phyloP scores from a whole-genome alignment of 2,113 vertebrate species.

The Megaceryle torquata region DNA sequence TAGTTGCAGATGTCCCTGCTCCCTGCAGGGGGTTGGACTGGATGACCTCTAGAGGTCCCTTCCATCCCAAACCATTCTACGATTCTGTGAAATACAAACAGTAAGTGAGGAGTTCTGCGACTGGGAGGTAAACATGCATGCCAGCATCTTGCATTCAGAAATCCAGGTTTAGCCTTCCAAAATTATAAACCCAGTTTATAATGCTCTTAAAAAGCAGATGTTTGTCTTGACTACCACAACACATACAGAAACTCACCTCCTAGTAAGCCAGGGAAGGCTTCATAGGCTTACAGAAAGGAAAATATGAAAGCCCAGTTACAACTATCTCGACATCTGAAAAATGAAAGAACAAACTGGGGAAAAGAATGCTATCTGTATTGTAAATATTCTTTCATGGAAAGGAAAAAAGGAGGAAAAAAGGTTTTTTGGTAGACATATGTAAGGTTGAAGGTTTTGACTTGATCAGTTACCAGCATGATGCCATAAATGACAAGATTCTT shows the following conservation, averaged over 20 bases:
- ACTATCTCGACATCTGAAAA: not conserved
- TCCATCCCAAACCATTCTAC: too few species aligned
- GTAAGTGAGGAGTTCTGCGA: too few species aligned
- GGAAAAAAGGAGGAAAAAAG: not conserved
- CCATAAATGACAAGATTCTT: not conserved
- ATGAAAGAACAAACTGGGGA: not conserved
- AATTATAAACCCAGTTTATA: not conserved
- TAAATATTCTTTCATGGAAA: not conserved
- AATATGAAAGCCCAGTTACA: not conserved
- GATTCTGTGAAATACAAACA: too few species aligned
- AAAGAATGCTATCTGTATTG: not conserved
- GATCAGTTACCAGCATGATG: not conserved
- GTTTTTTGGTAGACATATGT: not conserved
- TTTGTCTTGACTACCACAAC: not conserved
- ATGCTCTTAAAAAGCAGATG: not conserved
- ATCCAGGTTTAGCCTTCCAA: not conserved
- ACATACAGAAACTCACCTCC: not conserved
- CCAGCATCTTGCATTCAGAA: not conserved
- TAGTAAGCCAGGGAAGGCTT: not conserved
- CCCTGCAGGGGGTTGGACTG: too few species aligned
- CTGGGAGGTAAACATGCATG: rapidly evolving
- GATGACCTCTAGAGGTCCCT: too few species aligned
- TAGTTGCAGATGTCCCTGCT: too few species aligned
- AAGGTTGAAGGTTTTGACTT: conserved; percentile 3
- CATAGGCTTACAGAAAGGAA: not conserved